phyloP scores from a whole-genome alignment of 1,140 invertebrate species.

The Drusus annulatus region DNA sequence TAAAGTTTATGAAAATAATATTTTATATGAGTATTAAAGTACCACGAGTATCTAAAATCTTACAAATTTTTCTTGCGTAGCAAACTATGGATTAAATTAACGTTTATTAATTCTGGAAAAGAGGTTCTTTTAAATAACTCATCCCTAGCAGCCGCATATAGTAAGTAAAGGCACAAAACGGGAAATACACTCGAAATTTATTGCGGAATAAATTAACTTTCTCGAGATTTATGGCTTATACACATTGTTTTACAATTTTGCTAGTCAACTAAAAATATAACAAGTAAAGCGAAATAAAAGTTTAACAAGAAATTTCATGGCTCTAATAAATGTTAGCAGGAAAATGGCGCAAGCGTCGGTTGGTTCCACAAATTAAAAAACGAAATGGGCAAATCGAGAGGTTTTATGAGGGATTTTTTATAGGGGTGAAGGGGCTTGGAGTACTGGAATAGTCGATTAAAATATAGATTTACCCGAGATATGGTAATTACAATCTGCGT shows the following conservation, averaged over 20 bases:
- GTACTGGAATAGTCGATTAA: too few relatives aligned
- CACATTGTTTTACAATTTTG: slow-evolving; percentile 13
- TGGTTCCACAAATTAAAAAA: too few relatives aligned
- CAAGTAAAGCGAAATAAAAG: background rate
- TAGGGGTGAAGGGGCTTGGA: too few relatives aligned
- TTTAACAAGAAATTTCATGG: slow-evolving; percentile 1
- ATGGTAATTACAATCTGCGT: too few relatives aligned
- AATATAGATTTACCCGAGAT: too few relatives aligned
- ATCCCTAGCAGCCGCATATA: background rate
- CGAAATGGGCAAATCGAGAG: too few relatives aligned
- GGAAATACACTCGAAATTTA: slow-evolving; percentile 28
- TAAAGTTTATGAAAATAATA: too few relatives aligned
- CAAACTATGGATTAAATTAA: background rate
- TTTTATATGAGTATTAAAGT: too few relatives aligned
- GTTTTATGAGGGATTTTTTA: too few relatives aligned
- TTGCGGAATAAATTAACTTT: slow-evolving; percentile 31
- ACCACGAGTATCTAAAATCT: too few relatives aligned
- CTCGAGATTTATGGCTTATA: slow-evolving; percentile 9
- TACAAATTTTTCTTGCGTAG: too few relatives aligned
- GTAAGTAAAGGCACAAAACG: background rate
- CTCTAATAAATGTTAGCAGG: background rate
- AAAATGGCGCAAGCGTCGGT: too few relatives aligned
- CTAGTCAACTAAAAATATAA: slow-evolving; percentile 16
- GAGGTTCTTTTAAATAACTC: slow-evolving; percentile 9
- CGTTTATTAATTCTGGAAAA: background rate